Evolutionary conservation across 2,113 vertebrate genomes (phyloP).

Genomic region (Grus americana): DNA sequence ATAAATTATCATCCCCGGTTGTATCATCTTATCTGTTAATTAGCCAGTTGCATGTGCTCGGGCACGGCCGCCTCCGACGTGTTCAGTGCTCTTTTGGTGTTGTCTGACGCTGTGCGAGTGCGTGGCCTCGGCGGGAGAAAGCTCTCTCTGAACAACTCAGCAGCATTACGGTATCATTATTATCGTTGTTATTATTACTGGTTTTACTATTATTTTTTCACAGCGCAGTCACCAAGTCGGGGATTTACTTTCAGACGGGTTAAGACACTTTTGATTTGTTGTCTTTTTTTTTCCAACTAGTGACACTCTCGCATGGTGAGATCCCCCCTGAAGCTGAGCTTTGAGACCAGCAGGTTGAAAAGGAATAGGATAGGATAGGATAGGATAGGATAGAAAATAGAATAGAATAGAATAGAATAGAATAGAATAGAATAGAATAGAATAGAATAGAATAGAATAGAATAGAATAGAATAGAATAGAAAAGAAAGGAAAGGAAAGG

Average conservation of each 20-base stretch:
- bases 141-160: not conserved
- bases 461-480: not conserved
- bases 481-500: too few species aligned
- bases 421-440: too few species aligned
- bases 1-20: too few species aligned
- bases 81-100: not conserved
- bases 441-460: not conserved
- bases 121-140: not conserved
- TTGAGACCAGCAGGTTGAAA: not conserved
- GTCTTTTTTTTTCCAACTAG: not conserved
- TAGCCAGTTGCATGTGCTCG: not conserved
- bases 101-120: rapidly evolving
- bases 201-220: not conserved
- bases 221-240: rapidly evolving
- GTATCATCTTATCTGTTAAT: not conserved
- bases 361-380: not conserved
- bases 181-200: not conserved
- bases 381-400: rapidly evolving
- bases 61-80: rapidly evolving
- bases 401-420: too few species aligned
- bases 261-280: not conserved
- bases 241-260: not conserved
- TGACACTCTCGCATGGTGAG: not conserved
- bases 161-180: not conserved
- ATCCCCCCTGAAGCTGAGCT: not conserved